Evolutionary conservation across 2,113 vertebrate species (phyloP).

Genomic region (Callithrix jacchus): DNA sequence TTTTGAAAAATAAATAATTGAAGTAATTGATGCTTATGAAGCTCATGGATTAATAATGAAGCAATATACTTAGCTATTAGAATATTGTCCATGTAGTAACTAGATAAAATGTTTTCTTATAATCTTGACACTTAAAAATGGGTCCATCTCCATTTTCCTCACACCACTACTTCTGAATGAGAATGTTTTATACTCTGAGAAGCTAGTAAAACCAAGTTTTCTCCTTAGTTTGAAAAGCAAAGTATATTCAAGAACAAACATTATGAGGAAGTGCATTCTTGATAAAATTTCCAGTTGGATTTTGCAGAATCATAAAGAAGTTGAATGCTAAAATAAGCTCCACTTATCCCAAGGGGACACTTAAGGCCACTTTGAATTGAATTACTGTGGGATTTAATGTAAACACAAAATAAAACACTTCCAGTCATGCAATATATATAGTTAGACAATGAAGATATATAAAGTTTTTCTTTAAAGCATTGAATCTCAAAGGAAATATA

Average conservation of each 20-base stretch:
- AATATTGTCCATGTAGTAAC: background rate
- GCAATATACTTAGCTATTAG: background rate
- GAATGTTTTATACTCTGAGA: background rate
- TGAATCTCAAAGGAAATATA: background rate
- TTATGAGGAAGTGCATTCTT: background rate
- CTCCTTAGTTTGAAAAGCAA: background rate
- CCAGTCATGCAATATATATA: background rate
- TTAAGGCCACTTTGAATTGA: conserved; percentile 53
- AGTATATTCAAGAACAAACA: background rate
- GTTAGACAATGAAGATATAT: background rate
- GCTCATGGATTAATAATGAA: background rate
- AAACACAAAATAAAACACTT: conserved; percentile 52
- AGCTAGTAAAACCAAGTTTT: background rate
- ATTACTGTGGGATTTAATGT: conserved; percentile 35
- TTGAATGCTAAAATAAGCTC: conserved; percentile 34
- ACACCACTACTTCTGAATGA: background rate
- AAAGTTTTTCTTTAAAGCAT: conserved; percentile 11
- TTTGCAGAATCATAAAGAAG: conserved; percentile 10
- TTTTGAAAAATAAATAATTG: background rate
- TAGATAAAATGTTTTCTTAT: background rate
- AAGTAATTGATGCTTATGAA: background rate
- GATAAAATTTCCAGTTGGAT: conserved; percentile 22
- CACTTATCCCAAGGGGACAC: background rate
- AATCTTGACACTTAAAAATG: background rate
- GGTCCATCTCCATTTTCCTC: background rate